These are phyloP conservation scores for Carcina quercana DNA, from an alignment of 2,888 invertebrate genomes.

Conservation along the genomic window DNA sequence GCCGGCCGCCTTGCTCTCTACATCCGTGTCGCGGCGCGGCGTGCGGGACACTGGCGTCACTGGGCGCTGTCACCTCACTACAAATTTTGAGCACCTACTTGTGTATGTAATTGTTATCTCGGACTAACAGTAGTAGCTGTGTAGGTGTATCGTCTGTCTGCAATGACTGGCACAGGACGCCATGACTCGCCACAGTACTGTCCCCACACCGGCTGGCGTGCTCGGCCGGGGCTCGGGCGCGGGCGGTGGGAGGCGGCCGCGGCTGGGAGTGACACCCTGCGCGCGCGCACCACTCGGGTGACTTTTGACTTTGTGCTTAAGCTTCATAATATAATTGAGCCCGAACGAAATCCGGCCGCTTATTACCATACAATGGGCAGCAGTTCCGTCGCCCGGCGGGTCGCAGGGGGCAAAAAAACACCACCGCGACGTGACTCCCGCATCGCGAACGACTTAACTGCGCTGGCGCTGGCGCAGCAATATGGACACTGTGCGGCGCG, in stretches of 20 bases:
- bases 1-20: no score
- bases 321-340: constrained; percentile 74
- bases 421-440: constrained; percentile 41
- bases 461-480: background rate
- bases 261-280: background rate
- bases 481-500: background rate
- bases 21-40: no score
- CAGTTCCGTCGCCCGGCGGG: constrained; percentile 25
- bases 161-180: no score
- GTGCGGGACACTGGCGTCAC: no score
- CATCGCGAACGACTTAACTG: constrained; percentile 1
- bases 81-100: no score
- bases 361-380: constrained; percentile 72
- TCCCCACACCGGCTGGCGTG: no score
- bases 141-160: no score
- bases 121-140: no score
- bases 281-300: constrained; percentile 54
- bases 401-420: constrained; percentile 72
- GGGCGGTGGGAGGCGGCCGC: background rate
- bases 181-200: no score
- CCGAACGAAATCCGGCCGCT: constrained; percentile 69
- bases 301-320: constrained; percentile 71
- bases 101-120: no score
- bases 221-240: no score
- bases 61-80: no score